phyloP scores from a whole-genome alignment of 1,140 invertebrate genomes.

The Rhynchophorus ferrugineus region DNA sequence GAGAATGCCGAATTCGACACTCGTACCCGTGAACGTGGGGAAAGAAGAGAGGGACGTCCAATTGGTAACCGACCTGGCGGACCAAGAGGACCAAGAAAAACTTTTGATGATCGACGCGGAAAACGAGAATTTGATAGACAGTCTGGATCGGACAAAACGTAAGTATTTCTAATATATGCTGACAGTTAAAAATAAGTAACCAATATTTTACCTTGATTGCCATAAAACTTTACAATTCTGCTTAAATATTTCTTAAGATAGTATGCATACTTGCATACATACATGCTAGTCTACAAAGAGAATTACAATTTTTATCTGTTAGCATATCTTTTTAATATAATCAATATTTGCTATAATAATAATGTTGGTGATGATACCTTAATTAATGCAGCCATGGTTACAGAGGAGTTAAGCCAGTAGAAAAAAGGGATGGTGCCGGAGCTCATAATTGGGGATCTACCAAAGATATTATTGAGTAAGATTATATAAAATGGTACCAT shows the following conservation, averaged over 20 bases:
- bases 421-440: conserved; percentile 90
- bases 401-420: conserved; percentile 85
- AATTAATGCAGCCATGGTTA: conserved; percentile 45
- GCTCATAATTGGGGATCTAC: conserved; percentile 93
- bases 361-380: conserved; percentile 29
- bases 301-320: too few species aligned
- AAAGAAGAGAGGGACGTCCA: conserved; percentile 41
- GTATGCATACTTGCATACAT: neutral
- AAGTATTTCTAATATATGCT: conserved; percentile 36
- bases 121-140: conserved; percentile 92
- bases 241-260: neutral
- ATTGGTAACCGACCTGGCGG: conserved; percentile 41
- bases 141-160: conserved; percentile 91
- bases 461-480: conserved; percentile 81
- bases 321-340: too few species aligned
- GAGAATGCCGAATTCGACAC: conserved; percentile 29
- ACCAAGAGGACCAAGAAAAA: conserved; percentile 42
- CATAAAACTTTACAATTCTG: neutral
- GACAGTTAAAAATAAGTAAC: neutral
- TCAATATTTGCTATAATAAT: too few species aligned
- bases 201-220: neutral
- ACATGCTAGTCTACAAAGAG: neutral
- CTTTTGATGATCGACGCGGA: conserved; percentile 62
- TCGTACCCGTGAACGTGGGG: conserved; percentile 39
- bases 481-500: conserved; percentile 5